phyloP scores from a whole-genome alignment of 2,113 vertebrate species.

The Syrrhaptes paradoxus region DNA sequence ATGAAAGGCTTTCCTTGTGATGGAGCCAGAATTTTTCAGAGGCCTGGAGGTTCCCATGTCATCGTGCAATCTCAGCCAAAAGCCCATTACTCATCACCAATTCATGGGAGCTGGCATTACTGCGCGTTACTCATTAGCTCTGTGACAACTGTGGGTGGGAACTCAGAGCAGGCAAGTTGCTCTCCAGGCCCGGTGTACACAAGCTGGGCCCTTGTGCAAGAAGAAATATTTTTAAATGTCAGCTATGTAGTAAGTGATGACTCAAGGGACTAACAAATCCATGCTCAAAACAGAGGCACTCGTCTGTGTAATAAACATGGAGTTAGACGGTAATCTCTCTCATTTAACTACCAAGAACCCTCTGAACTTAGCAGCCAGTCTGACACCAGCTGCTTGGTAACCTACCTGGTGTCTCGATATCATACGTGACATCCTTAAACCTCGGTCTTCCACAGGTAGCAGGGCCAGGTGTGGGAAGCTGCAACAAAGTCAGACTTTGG shows the following conservation, averaged over 20 bases:
- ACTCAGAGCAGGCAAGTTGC: neutral
- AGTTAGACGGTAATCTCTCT: neutral
- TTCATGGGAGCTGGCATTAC: constrained; percentile 24
- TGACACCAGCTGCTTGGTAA: neutral
- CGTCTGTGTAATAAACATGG: neutral
- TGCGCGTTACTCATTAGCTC: neutral
- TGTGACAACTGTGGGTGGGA: constrained; percentile 7
- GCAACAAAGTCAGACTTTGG: neutral
- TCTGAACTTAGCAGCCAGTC: neutral
- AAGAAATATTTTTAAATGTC: constrained; percentile 46
- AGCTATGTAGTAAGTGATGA: neutral
- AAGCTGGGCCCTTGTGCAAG: constrained; percentile 41
- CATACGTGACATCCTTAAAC: neutral
- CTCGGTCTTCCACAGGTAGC: neutral
- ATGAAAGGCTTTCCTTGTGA: neutral
- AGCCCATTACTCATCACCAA: constrained; percentile 20
- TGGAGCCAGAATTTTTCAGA: neutral
- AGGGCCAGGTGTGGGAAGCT: neutral
- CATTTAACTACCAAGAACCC: neutral
- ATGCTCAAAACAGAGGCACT: neutral
- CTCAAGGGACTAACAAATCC: constrained; percentile 3
- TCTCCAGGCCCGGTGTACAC: neutral
- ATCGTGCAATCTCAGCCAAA: neutral
- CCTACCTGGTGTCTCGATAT: rapidly evolving
- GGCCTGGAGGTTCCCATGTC: constrained; percentile 23